phyloP scores from a whole-genome alignment of 2,888 invertebrate species.

The Ormyrus nitidulus region DNA sequence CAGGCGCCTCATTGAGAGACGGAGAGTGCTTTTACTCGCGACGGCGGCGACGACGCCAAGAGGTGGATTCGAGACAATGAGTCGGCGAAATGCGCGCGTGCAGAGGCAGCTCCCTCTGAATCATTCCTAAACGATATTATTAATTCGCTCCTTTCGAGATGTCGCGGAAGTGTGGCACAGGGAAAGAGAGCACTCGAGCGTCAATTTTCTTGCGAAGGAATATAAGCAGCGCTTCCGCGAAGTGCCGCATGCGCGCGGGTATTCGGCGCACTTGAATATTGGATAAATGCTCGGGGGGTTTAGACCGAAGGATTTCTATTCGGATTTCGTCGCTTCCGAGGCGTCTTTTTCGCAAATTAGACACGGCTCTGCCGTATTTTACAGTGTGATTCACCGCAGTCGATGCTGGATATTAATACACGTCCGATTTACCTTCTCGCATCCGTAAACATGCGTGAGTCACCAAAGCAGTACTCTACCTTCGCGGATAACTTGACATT shows the following conservation, averaged over 20 bases:
- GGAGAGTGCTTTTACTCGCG: constrained; percentile 59
- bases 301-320: too few species aligned
- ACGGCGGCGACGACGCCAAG: background rate
- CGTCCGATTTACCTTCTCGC: too few species aligned
- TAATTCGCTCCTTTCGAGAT: constrained; percentile 54
- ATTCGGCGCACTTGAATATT: constrained; percentile 5
- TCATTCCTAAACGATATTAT: constrained; percentile 61
- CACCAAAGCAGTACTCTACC: background rate
- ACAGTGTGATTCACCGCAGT: too few species aligned
- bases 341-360: too few species aligned
- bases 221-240: background rate
- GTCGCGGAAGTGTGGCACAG: constrained; percentile 55
- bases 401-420: too few species aligned
- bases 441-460: too few species aligned
- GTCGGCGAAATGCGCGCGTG: constrained; percentile 48
- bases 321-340: too few species aligned
- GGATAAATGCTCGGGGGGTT: background rate
- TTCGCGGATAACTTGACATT: background rate
- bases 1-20: constrained; percentile 60
- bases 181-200: background rate
- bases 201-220: constrained; percentile 39
- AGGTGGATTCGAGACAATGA: constrained; percentile 57
- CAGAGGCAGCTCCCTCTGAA: constrained; percentile 50
- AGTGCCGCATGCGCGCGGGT: background rate
- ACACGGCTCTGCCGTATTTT: too few species aligned